Base-by-base conservation (phyloP, 2,888 invertebrate species). In the Ochropleura plecta region DNA sequence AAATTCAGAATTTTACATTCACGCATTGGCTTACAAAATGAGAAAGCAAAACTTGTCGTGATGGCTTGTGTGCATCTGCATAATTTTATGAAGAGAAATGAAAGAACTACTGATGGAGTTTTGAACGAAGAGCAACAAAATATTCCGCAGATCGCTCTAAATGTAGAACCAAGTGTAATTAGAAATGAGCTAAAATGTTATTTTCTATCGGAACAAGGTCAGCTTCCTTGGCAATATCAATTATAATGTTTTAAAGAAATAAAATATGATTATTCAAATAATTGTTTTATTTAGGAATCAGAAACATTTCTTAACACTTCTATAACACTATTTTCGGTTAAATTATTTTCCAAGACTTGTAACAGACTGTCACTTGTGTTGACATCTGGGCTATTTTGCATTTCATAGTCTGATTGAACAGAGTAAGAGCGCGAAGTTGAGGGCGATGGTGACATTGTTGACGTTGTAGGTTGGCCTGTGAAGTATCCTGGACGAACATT, bases 11-110 rank as follows among this genome's bases (percentile, higher is more conserved):
- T 80, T 80, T 75, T 80, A 62, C 73, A 81, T 75, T 68, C 74
- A 79, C 68, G 80, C 74, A 81, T 81, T 74, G 74, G 74, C 51
- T 81, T 78, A 81, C 80, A 81, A 81, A 74, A 74, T 81, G 74
- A 81, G 78, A 81, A 81, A 81, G 81, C 81, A 81, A 78, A 82
- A 77, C 55, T 81, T 79, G 81, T 79, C 69, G 81, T 79, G 76
- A 81, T 81, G 79, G 76, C 79, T 79, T 82, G 79, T 82, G 79
- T 79, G 73, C 66, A 71, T 71, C 80, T 82, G 78, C 78, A 81
- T 81, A 83, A 83, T 81, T 83, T 83, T 83, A 78, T 82, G 66
- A 81, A 70, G 76, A 78, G 82, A 82, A 78, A 78, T 82, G 70
- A 80, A 72, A 81, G 76, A 72, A 81, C 69, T 77, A 80, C 77